These are phyloP conservation scores for Oreotrochilus melanogaster DNA, from an alignment of 2,113 vertebrate genomes.

Conservation along the genomic window DNA sequence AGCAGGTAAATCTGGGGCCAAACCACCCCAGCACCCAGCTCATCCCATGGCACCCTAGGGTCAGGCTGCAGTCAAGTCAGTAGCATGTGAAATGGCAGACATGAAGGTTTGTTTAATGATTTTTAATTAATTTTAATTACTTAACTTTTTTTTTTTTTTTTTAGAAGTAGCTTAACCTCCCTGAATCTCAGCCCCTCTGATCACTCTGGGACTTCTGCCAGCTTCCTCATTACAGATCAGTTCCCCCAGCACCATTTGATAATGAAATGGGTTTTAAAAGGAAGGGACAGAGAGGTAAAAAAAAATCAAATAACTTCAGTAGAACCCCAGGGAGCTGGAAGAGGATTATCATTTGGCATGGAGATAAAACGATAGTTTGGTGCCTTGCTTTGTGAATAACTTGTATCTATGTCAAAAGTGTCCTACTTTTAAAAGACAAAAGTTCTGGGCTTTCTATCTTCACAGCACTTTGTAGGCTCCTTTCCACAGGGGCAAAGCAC, in stretches of 20 bases:
- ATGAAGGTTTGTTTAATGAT: constrained; percentile 60
- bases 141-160: constrained; percentile 11
- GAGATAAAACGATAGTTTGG: constrained; percentile 33
- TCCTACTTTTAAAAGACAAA: background rate
- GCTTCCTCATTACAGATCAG: constrained; percentile 63
- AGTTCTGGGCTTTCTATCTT: background rate
- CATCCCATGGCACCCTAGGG: rapidly evolving
- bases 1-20: rapidly evolving
- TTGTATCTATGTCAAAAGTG: background rate
- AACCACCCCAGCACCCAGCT: background rate
- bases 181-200: constrained; percentile 62
- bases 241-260: constrained; percentile 57
- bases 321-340: constrained; percentile 46
- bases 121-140: constrained; percentile 80
- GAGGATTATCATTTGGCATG: background rate
- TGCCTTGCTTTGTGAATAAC: background rate
- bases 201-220: constrained; percentile 72
- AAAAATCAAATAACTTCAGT: constrained; percentile 48
- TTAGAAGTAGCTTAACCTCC: constrained; percentile 54
- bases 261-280: constrained; percentile 70
- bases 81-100: constrained; percentile 22
- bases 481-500: background rate
- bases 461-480: background rate
- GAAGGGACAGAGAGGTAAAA: constrained; percentile 31
- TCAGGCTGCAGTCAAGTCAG: background rate